These are phyloP conservation scores for Leptinotarsa undecemlineata DNA, from an alignment of 1,140 invertebrate genomes.

Conservation along the genomic window DNA sequence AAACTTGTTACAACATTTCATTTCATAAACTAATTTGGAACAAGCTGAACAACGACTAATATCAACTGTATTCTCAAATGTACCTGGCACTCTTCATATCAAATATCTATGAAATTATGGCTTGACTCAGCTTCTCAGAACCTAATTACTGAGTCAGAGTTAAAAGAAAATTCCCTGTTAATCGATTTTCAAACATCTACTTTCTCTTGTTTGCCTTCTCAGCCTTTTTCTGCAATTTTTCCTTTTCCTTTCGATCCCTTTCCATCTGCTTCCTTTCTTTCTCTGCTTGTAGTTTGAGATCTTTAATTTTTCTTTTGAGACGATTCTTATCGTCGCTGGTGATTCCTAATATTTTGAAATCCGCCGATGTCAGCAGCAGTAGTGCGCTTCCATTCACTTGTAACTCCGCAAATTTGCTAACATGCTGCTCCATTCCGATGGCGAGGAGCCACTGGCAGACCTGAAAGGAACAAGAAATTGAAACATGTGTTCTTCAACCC, in stretches of 20 bases:
- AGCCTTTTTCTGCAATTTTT: slow-evolving; percentile 76
- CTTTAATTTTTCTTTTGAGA: slow-evolving; percentile 88
- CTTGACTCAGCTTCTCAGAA: neutral
- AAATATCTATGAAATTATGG: slow-evolving; percentile 7
- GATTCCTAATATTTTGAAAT: slow-evolving; percentile 85
- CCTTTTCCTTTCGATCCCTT: slow-evolving; percentile 77
- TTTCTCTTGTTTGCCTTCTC: slow-evolving; percentile 75
- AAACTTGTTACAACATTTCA: neutral
- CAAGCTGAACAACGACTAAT: neutral
- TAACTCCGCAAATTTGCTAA: slow-evolving; percentile 80
- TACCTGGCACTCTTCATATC: slow-evolving; percentile 1
- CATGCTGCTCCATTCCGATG: slow-evolving; percentile 81
- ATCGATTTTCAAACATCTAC: slow-evolving; percentile 47
- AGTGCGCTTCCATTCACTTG: slow-evolving; percentile 82
- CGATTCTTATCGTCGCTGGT: slow-evolving; percentile 77
- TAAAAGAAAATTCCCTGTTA: neutral
- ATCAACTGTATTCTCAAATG: neutral
- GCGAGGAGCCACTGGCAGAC: slow-evolving; percentile 87
- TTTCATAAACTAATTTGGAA: neutral
- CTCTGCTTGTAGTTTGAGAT: slow-evolving; percentile 76
- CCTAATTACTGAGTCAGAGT: slow-evolving; percentile 4
- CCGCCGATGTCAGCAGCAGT: slow-evolving; percentile 80
- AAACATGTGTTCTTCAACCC: neutral
- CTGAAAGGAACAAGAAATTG: slow-evolving; percentile 48
- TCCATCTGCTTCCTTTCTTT: slow-evolving; percentile 75